Conservation (phyloP, 1,140 invertebrate species). For the Patella vulgata region DNA sequence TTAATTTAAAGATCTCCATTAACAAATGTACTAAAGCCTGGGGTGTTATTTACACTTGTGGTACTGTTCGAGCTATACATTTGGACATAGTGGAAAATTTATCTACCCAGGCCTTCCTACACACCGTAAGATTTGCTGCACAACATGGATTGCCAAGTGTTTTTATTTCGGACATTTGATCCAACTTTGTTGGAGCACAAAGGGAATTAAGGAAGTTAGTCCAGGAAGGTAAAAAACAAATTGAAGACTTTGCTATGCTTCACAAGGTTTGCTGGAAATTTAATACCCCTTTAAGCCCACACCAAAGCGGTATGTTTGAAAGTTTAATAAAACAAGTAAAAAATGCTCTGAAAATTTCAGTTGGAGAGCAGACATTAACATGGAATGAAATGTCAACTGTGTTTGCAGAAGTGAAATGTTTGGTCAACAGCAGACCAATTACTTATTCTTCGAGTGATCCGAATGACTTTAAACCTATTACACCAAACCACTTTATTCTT, state of each 20-base stretch:
- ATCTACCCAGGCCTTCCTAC: constrained; percentile 1
- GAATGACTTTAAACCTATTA: no score
- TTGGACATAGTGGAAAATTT: constrained; percentile 4
- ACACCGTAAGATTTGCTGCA: constrained; percentile 8
- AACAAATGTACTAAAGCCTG: background rate
- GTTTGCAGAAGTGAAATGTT: constrained; percentile 1
- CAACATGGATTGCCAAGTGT: constrained; percentile 8
- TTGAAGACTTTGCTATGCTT: background rate
- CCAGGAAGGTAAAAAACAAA: no score
- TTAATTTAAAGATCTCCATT: background rate
- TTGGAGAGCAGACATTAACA: background rate
- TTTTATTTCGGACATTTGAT: constrained; percentile 10
- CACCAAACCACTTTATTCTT: background rate
- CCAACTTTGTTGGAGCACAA: constrained; percentile 6
- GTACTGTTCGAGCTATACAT: background rate
- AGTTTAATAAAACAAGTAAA: constrained; percentile 7
- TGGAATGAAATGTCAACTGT: no score
- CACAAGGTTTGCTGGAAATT: constrained; percentile 10
- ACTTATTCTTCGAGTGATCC: no score
- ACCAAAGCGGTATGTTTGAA: constrained; percentile 5
- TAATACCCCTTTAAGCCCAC: constrained; percentile 11
- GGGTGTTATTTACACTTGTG: background rate
- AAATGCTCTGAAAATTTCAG: background rate
- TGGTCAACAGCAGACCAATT: no score
- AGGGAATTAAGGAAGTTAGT: constrained; percentile 12